Evolutionary conservation across 1,140 invertebrate species (phyloP).

Genomic region (Monochamus saltuarius): DNA sequence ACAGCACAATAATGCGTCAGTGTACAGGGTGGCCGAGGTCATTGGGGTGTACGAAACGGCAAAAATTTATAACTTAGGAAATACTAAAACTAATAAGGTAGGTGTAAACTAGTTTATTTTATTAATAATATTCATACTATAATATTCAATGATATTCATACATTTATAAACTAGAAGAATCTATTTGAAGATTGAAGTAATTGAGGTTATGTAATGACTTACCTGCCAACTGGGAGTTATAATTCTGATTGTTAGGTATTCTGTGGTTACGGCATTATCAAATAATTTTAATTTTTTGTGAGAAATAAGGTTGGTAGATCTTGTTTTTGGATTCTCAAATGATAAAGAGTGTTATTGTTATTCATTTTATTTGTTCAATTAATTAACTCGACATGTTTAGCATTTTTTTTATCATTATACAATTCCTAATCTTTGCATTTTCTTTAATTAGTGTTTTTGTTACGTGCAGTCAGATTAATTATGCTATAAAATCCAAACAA

Average conservation of each 20-base stretch:
- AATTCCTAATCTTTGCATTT: too few species aligned
- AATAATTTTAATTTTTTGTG: not conserved
- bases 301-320: too few species aligned
- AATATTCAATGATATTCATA: not conserved
- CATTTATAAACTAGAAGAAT: not conserved
- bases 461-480: too few species aligned
- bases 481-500: too few species aligned
- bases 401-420: too few species aligned
- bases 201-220: not conserved
- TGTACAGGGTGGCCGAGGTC: slow-evolving; percentile 94
- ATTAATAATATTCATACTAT: not conserved
- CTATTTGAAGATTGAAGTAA: not conserved
- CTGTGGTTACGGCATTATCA: not conserved
- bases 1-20: slow-evolving; percentile 78
- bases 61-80: slow-evolving; percentile 89
- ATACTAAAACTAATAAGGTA: slow-evolving; percentile 90
- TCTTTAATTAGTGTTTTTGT: too few species aligned
- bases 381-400: too few species aligned
- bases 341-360: too few species aligned
- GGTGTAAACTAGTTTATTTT: not conserved
- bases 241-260: not conserved
- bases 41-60: slow-evolving; percentile 93
- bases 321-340: too few species aligned
- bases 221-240: not conserved
- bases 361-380: too few species aligned